Conservation (phyloP, 2,797 vertebrate species). For the Lophotriccus pileatus region DNA sequence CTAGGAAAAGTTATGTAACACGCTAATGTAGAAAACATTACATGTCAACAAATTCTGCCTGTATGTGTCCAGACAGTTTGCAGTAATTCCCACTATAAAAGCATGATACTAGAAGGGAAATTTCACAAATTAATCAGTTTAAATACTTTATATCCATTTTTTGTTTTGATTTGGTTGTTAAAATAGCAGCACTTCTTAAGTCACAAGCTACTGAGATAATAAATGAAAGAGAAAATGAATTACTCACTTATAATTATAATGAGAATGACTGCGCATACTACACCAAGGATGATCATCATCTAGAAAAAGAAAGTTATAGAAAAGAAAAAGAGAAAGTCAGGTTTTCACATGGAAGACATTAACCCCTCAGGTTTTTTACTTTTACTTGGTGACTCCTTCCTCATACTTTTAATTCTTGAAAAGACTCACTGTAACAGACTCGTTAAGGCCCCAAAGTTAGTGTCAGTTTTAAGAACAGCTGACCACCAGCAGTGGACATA, state of each 20-base stretch:
- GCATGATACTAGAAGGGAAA: not conserved
- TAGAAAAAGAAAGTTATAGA: conserved; percentile 46
- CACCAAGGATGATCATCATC: conserved; percentile 78
- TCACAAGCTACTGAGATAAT: not conserved
- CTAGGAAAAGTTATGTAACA: not conserved
- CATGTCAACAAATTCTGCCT: not conserved
- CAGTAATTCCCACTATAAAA: conserved; percentile 3
- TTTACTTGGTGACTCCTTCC: not conserved
- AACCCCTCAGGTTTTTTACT: not conserved
- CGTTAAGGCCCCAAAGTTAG: not conserved
- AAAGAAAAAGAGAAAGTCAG: conserved; percentile 32
- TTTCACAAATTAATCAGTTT: not conserved
- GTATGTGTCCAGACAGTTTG: not conserved
- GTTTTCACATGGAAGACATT: not conserved
- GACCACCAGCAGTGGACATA: not conserved
- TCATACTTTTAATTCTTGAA: not conserved
- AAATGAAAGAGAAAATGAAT: conserved; percentile 11
- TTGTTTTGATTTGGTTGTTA: not conserved
- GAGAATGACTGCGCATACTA: conserved; percentile 73
- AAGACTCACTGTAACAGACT: not conserved
- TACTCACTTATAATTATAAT: conserved; percentile 79
- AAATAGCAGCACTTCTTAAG: not conserved
- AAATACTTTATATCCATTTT: not conserved
- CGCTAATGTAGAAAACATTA: not conserved
- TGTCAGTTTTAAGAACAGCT: not conserved